Conservation (phyloP, 2,888 invertebrate genomes). For the Neoascia interrupta region DNA sequence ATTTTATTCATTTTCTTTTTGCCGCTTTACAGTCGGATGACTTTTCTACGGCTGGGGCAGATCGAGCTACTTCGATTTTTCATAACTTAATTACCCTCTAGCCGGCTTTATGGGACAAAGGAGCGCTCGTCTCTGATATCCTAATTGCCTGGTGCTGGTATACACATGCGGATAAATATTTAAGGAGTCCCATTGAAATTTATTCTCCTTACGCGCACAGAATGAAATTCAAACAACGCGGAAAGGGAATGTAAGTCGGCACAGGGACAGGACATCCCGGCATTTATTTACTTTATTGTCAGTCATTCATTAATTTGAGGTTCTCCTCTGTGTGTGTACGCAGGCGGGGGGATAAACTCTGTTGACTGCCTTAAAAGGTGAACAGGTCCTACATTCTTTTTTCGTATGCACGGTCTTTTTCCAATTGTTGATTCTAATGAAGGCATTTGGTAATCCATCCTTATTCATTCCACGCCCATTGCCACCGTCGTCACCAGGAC, state of each 20-base stretch:
- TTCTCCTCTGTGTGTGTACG: not conserved
- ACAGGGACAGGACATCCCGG: constrained; percentile 10
- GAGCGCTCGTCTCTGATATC: constrained; percentile 5
- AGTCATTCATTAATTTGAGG: constrained; percentile 47
- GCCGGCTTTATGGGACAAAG: not conserved
- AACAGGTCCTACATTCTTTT: not conserved
- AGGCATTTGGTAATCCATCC: constrained; percentile 38
- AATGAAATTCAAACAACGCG: constrained; percentile 4
- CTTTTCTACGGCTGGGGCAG: too few relatives aligned
- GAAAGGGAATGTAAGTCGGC: not conserved
- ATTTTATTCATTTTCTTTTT: constrained; percentile 37
- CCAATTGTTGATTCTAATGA: constrained; percentile 64
- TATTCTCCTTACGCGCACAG: constrained; percentile 9
- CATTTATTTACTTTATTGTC: constrained; percentile 32
- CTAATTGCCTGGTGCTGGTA: constrained; percentile 35
- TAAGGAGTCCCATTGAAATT: constrained; percentile 30
- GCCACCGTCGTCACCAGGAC: not conserved
- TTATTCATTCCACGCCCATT: not conserved
- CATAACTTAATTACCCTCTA: constrained; percentile 60
- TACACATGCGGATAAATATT: constrained; percentile 50
- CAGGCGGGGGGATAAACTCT: too few relatives aligned
- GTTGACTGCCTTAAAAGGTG: not conserved
- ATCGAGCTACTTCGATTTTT: constrained; percentile 46
- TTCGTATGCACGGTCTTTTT: not conserved
- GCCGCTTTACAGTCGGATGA: not conserved